Conservation (phyloP, 2,888 invertebrate genomes). For the Agapostemon virescens region DNA sequence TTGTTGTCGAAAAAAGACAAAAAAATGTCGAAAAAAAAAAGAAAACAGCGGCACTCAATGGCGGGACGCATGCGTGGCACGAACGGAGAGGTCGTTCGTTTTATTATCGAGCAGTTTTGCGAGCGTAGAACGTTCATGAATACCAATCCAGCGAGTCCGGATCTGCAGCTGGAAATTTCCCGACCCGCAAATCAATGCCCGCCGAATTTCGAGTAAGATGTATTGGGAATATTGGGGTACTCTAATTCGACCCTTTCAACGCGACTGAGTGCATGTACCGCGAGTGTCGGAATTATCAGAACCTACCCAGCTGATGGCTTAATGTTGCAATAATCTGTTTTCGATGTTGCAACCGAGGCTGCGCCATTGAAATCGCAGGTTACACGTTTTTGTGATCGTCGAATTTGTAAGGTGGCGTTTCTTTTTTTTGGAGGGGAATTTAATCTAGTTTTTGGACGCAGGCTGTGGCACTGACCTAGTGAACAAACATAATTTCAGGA, state of each 20-base stretch:
- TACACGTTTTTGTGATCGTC: too few relatives aligned
- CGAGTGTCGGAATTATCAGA: background rate
- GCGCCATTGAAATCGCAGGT: background rate
- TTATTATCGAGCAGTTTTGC: slow-evolving; percentile 32
- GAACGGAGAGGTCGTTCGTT: background rate
- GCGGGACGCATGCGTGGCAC: background rate
- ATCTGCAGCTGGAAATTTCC: slow-evolving; percentile 27
- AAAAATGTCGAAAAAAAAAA: background rate
- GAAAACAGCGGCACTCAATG: background rate
- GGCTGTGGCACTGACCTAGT: too few relatives aligned
- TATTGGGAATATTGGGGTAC: background rate
- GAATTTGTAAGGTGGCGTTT: too few relatives aligned
- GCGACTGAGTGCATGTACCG: background rate
- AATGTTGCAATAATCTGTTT: background rate
- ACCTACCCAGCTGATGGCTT: background rate
- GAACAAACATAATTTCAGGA: too few relatives aligned
- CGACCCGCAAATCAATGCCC: background rate
- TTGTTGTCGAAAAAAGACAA: background rate
- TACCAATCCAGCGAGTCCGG: slow-evolving; percentile 7
- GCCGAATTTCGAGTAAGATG: background rate
- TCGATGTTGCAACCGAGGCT: fast-evolving
- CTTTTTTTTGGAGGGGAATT: too few relatives aligned
- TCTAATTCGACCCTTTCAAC: background rate
- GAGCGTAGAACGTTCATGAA: background rate
- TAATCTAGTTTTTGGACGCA: too few relatives aligned